Conservation (phyloP, 2,113 vertebrate genomes). For the Lampris megalopsis region DNA sequence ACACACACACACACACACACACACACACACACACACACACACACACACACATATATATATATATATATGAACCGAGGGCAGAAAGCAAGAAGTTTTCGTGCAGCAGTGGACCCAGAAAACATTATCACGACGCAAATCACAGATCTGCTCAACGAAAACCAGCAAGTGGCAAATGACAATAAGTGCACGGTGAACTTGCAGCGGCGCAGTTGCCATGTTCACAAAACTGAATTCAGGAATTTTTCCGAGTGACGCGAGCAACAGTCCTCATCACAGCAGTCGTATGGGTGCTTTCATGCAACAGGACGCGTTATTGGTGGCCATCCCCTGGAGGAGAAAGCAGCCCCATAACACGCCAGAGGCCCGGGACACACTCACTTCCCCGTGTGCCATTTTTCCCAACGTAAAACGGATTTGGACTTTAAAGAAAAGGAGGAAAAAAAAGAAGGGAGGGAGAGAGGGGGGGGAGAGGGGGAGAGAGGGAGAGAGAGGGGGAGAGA, state of each 20-base stretch:
- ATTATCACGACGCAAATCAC: conserved; percentile 31
- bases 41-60: too few relatives aligned
- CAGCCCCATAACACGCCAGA: conserved; percentile 60
- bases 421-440: conserved; percentile 22
- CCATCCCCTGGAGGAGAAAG: conserved; percentile 79
- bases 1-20: too few relatives aligned
- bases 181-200: conserved; percentile 52
- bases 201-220: conserved; percentile 56
- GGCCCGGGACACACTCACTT: conserved; percentile 59
- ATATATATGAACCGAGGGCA: background rate
- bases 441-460: conserved; percentile 3
- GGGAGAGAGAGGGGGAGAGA: too few relatives aligned
- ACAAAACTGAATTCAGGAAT: conserved; percentile 68
- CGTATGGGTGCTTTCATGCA: conserved; percentile 69
- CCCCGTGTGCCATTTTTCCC: conserved; percentile 45
- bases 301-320: conserved; percentile 82
- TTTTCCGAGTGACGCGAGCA: conserved; percentile 74
- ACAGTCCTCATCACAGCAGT: conserved; percentile 61
- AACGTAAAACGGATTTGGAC: conserved; percentile 34
- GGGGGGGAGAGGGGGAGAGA: too few relatives aligned
- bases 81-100: conserved; percentile 44
- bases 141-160: conserved; percentile 58
- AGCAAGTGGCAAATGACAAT: conserved; percentile 59
- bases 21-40: too few relatives aligned
- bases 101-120: conserved; percentile 10